These are phyloP conservation scores for Callaeas wilsoni DNA, from an alignment of 2,113 vertebrate genomes.

Conservation along the genomic window DNA sequence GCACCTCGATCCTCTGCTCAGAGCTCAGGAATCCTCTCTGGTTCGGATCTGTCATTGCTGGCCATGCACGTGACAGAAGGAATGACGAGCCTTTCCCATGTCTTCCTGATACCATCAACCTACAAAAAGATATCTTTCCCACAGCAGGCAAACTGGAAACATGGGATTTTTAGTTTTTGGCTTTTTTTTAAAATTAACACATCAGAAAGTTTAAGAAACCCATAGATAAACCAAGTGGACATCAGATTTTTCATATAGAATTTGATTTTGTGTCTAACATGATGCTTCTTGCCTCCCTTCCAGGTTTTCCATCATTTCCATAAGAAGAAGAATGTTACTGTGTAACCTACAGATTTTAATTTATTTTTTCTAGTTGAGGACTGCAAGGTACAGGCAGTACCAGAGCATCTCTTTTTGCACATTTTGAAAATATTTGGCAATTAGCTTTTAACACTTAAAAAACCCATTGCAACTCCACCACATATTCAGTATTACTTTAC, in stretches of 20 bases:
- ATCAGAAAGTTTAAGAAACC: background rate
- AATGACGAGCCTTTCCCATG: background rate
- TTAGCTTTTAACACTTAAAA: background rate
- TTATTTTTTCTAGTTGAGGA: background rate
- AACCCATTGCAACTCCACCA: background rate
- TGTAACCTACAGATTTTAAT: background rate
- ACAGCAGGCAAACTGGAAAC: background rate
- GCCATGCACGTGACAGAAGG: background rate
- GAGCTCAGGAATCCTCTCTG: background rate
- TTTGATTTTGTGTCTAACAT: background rate
- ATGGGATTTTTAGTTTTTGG: accelerated
- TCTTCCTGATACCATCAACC: background rate
- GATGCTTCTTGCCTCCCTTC: background rate
- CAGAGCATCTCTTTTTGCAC: background rate
- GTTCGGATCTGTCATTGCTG: background rate
- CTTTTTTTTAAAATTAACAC: background rate
- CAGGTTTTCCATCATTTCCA: background rate
- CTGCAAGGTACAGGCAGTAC: background rate
- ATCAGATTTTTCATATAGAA: background rate
- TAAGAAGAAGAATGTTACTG: background rate
- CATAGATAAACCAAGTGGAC: background rate
- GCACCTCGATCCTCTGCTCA: accelerated
- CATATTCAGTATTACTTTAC: background rate
- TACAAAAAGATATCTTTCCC: background rate
- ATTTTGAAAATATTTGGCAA: background rate